A percentile compares a stretch with the other conserved stretches of the same genome.
phyloP scores from a whole-genome alignment of 2,888 invertebrate genomes.

The Dynastes hyllus region DNA sequence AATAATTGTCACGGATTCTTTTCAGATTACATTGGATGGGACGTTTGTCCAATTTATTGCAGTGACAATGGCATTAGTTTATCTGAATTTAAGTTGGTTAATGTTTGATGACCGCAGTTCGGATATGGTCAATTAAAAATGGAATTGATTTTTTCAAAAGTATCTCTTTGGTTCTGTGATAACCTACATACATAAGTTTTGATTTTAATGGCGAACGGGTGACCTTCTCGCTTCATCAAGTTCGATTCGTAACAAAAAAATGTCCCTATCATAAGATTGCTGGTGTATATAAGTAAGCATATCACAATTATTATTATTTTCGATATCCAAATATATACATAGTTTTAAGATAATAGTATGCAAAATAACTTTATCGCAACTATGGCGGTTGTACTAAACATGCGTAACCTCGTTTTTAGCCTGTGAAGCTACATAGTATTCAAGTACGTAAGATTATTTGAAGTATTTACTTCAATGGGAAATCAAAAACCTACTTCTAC shows the following conservation, averaged over 20 bases:
- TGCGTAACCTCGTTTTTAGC: neutral
- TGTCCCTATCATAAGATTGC: neutral
- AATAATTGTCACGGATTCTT: too few relatives aligned
- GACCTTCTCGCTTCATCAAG: neutral
- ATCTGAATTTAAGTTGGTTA: conserved; percentile 4
- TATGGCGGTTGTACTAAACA: neutral
- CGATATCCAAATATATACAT: neutral
- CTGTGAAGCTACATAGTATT: neutral
- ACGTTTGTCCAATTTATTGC: neutral
- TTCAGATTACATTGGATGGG: too few relatives aligned
- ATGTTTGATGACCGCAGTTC: neutral
- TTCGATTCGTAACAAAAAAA: conserved; percentile 7
- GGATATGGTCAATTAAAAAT: conserved; percentile 17
- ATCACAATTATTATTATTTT: neutral
- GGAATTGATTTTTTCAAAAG: conserved; percentile 27
- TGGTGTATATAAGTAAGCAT: neutral
- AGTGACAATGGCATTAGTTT: neutral
- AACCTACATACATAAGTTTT: conserved; percentile 2
- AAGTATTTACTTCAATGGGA: neutral
- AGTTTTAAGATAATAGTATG: neutral
- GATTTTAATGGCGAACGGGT: neutral
- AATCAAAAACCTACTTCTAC: too few relatives aligned
- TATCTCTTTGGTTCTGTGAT: neutral
- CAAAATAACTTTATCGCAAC: conserved; percentile 1
- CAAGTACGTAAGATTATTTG: neutral